Evolutionary conservation across 2,113 vertebrate species (phyloP).

Genomic region (Callipepla squamata): DNA sequence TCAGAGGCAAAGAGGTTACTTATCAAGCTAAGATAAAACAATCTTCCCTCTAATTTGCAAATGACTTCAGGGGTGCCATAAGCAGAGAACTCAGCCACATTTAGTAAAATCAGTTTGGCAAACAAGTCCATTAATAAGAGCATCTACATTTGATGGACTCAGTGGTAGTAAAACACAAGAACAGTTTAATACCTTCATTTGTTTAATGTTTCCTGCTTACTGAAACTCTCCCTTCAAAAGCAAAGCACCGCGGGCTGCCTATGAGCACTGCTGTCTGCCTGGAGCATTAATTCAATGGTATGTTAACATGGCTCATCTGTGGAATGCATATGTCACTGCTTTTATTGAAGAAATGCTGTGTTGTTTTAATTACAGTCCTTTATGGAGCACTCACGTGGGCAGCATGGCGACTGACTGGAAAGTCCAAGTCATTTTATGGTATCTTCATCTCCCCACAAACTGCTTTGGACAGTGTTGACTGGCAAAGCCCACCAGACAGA

Average conservation of each 20-base stretch:
- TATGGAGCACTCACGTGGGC: not conserved
- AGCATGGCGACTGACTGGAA: not conserved
- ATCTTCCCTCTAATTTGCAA: not conserved
- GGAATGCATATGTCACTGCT: not conserved
- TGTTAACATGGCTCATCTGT: not conserved
- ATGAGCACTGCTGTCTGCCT: not conserved
- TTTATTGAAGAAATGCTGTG: not conserved
- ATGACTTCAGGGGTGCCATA: not conserved
- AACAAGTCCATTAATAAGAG: not conserved
- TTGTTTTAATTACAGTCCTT: not conserved
- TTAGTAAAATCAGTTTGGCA: not conserved
- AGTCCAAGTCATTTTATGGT: not conserved
- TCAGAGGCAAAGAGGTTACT: not conserved
- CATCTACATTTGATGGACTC: not conserved
- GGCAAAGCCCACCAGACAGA: not conserved
- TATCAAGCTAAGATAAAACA: not conserved
- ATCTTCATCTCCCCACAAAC: not conserved
- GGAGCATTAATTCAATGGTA: not conserved
- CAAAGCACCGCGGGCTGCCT: fast-evolving
- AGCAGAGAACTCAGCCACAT: not conserved
- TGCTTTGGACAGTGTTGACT: not conserved
- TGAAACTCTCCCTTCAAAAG: not conserved
- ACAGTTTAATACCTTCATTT: not conserved
- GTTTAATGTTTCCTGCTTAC: not conserved
- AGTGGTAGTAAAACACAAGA: not conserved